These are phyloP conservation scores for Drosophila lutescens DNA, from an alignment of 2,888 invertebrate species.

Conservation along the genomic window DNA sequence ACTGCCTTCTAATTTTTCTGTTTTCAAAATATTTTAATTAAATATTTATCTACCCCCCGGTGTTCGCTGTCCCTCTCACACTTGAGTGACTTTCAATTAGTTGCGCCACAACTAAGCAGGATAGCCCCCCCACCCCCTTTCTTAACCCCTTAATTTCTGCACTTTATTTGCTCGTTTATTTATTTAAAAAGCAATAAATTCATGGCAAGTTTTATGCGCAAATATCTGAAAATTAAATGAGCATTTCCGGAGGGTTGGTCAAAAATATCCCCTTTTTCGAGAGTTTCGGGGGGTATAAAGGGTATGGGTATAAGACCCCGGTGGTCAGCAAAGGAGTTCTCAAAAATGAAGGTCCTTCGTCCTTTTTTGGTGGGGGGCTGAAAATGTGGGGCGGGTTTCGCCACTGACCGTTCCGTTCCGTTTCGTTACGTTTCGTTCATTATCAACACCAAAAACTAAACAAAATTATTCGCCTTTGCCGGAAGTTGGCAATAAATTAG, in stretches of 20 bases:
- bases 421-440: conserved; percentile 76
- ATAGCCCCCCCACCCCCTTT: background rate
- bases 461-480: conserved; percentile 78
- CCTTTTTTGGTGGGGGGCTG: conserved; percentile 58
- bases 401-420: conserved; percentile 71
- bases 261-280: conserved; percentile 16
- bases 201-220: conserved; percentile 79
- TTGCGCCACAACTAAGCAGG: conserved; percentile 68
- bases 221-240: conserved; percentile 81
- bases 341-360: conserved; percentile 44
- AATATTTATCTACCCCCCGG: conserved; percentile 60
- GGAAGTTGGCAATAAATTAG: conserved; percentile 83
- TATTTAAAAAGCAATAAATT: conserved; percentile 83
- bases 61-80: conserved; percentile 35
- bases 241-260: conserved; percentile 67
- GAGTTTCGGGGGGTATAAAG: background rate
- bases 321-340: conserved; percentile 60
- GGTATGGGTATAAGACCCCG: conserved; percentile 56
- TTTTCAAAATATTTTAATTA: conserved; percentile 71
- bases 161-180: conserved; percentile 80
- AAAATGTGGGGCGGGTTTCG: conserved; percentile 8
- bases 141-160: conserved; percentile 54
- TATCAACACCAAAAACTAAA: conserved; percentile 80
- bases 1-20: conserved; percentile 20
- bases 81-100: conserved; percentile 83